phyloP scores from a whole-genome alignment of 2,888 invertebrate genomes.

The Eristalis pertinax region DNA sequence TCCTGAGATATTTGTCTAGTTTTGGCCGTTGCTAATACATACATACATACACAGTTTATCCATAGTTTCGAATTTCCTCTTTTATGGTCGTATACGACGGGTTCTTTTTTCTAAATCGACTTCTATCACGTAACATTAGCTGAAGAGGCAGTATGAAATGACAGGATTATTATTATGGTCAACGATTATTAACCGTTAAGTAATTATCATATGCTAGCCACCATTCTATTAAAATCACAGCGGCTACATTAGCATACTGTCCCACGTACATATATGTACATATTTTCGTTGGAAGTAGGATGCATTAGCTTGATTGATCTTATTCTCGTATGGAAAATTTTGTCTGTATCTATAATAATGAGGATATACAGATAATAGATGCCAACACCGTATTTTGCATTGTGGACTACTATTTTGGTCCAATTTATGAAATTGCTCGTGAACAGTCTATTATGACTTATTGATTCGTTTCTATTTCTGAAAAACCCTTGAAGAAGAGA shows the following conservation, averaged over 20 bases:
- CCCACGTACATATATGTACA: neutral
- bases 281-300: neutral
- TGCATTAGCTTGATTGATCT: neutral
- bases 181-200: slow-evolving; percentile 35
- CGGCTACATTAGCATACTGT: neutral
- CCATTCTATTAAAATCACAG: neutral
- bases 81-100: neutral
- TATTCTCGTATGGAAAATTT: neutral
- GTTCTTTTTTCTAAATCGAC: neutral
- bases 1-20: slow-evolving; percentile 66
- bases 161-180: slow-evolving; percentile 37
- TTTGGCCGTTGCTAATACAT: slow-evolving; percentile 44
- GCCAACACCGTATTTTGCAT: too few species aligned
- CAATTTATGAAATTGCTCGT: neutral
- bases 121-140: slow-evolving; percentile 39
- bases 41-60: too few species aligned
- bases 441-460: neutral
- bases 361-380: neutral
- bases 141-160: slow-evolving; percentile 19
- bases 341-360: neutral
- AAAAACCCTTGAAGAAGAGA: neutral
- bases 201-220: neutral
- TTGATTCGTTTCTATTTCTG: neutral
- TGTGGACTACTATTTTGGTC: neutral
- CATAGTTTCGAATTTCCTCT: neutral